phyloP scores from a whole-genome alignment of 2,888 invertebrate species.

The Drosophila borealis region DNA sequence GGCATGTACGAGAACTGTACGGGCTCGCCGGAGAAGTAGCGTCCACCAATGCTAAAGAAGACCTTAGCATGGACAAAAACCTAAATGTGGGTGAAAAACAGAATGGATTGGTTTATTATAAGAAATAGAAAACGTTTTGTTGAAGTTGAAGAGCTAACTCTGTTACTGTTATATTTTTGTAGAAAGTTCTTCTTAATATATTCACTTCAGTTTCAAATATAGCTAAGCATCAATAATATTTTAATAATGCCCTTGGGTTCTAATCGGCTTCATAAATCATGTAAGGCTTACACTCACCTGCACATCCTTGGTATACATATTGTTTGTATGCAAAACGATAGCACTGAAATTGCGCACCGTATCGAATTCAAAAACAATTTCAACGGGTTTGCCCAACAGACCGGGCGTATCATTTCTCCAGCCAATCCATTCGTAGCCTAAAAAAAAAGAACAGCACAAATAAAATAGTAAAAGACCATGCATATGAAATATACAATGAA shows the following conservation, averaged over 20 bases:
- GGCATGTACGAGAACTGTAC: conserved; percentile 91
- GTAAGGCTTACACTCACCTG: conserved; percentile 86
- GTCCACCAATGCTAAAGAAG: conserved; percentile 90
- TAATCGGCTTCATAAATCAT: conserved; percentile 29
- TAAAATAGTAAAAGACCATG: conserved; percentile 24
- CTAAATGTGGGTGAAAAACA: conserved; percentile 82
- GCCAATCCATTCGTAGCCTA: conserved; percentile 93
- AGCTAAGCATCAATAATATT: background rate
- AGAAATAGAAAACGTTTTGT: too few species aligned
- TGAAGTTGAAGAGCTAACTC: too few species aligned
- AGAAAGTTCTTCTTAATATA: too few species aligned
- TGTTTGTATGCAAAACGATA: conserved; percentile 91
- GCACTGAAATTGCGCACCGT: conserved; percentile 91
- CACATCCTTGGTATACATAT: conserved; percentile 91
- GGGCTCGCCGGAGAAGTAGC: conserved; percentile 89
- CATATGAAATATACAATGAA: conserved; percentile 41
- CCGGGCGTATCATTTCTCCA: conserved; percentile 90
- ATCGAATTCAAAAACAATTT: conserved; percentile 92
- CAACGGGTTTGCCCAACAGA: conserved; percentile 88
- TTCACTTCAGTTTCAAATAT: too few species aligned
- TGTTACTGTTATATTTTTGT: too few species aligned
- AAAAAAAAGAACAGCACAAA: conserved; percentile 70
- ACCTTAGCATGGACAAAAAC: conserved; percentile 92
- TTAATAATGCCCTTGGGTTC: conserved; percentile 1
- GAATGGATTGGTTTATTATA: too few species aligned